Evolutionary conservation across 2,797 vertebrate species (phyloP).

Genomic region (Myripristis murdjan): DNA sequence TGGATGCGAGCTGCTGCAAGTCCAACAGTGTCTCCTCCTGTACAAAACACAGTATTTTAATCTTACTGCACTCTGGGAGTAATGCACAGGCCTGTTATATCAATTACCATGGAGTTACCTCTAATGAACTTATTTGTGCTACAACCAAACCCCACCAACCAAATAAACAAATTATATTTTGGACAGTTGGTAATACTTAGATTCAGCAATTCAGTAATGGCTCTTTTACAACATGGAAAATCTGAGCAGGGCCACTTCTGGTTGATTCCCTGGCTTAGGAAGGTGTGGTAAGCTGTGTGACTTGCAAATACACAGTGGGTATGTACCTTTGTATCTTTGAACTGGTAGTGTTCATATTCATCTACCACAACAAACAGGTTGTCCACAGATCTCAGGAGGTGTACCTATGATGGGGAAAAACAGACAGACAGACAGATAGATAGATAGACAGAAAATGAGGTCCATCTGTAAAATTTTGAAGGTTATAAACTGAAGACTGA

Average conservation of each 20-base stretch:
- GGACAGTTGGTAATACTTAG: not conserved
- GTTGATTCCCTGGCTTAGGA: not conserved
- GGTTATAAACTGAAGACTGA: too few species aligned
- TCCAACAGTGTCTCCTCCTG: constrained; percentile 94
- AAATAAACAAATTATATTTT: not conserved
- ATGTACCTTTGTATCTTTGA: constrained; percentile 93
- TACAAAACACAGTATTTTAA: constrained; percentile 19
- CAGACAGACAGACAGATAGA: not conserved
- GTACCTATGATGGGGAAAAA: constrained; percentile 84
- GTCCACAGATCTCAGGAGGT: constrained; percentile 94
- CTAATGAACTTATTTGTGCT: constrained; percentile 1
- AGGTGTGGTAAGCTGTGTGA: not conserved
- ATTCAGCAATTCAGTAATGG: not conserved
- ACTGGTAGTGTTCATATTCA: constrained; percentile 91
- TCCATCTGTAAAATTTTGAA: too few species aligned
- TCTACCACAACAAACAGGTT: constrained; percentile 96
- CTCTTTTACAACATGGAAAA: not conserved
- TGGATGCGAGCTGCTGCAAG: constrained; percentile 90
- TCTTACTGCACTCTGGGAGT: not conserved
- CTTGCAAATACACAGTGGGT: not conserved
- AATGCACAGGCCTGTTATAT: not conserved
- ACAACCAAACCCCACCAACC: not conserved
- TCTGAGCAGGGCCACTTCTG: not conserved
- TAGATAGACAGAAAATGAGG: too few species aligned
- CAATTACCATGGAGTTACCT: not conserved